A percentile compares a stretch with the other conserved stretches of the same genome.
These are phyloP conservation scores for Paradoxurus hermaphroditus DNA, from an alignment of 2,113 vertebrate genomes.

Conservation along the genomic window DNA sequence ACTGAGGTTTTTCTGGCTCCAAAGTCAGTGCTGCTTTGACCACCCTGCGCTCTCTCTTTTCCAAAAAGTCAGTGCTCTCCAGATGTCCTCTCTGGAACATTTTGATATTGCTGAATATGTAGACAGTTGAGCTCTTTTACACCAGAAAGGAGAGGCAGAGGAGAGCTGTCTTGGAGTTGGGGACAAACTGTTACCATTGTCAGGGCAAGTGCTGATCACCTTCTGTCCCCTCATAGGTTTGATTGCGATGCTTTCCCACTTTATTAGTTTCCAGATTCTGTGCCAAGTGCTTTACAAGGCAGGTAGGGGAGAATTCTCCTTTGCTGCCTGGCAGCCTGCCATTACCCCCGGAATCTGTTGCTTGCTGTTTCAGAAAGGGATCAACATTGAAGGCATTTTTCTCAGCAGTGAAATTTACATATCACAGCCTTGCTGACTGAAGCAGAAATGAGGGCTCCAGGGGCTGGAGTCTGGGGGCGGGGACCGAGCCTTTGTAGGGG, in stretches of 20 bases:
- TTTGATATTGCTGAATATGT: not conserved
- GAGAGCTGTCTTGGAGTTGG: not conserved
- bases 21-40: not conserved
- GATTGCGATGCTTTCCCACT: slow-evolving; percentile 80
- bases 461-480: not conserved
- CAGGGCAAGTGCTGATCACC: not conserved
- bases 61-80: not conserved
- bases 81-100: not conserved
- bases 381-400: slow-evolving; percentile 78
- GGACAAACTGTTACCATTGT: not conserved
- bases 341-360: slow-evolving; percentile 60
- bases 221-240: slow-evolving; percentile 77
- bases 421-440: slow-evolving; percentile 75
- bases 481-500: not conserved
- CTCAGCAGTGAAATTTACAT: slow-evolving; percentile 77
- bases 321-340: slow-evolving; percentile 78
- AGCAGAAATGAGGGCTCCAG: slow-evolving; percentile 50
- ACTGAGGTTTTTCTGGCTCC: not conserved
- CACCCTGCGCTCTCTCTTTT: not conserved
- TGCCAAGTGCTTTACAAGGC: slow-evolving; percentile 82
- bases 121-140: not conserved
- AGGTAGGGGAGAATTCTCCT: slow-evolving; percentile 79
- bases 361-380: slow-evolving; percentile 75
- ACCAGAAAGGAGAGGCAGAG: slow-evolving; percentile 23
- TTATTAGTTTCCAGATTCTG: slow-evolving; percentile 82